Percentiles rank a stretch among this genome's conserved stretches.
Conservation (phyloP, 2,888 invertebrate genomes). For the Dynastes tityus region DNA sequence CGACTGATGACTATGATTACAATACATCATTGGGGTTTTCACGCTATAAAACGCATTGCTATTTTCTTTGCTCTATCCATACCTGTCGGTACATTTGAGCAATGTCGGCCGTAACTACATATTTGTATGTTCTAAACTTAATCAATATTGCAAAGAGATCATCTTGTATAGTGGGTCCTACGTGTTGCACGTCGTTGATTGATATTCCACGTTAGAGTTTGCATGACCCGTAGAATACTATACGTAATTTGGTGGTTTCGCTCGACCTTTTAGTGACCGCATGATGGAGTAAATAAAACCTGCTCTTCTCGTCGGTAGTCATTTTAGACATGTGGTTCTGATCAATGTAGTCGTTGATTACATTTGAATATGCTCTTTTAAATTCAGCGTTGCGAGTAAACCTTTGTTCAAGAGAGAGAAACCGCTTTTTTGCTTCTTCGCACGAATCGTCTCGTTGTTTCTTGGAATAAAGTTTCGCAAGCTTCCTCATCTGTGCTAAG, state of each 20-base stretch:
- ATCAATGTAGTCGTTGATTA: not conserved
- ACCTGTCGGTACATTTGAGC: conserved; percentile 34
- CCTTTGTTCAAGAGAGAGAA: conserved; percentile 8
- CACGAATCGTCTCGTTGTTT: conserved; percentile 7
- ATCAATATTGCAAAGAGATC: conserved; percentile 45
- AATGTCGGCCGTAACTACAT: conserved; percentile 30
- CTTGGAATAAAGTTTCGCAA: not conserved
- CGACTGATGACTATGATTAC: conserved; percentile 24
- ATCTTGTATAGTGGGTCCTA: conserved; percentile 58
- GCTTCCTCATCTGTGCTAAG: not conserved
- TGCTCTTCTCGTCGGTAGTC: not conserved
- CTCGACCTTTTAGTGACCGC: conserved; percentile 57
- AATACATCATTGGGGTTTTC: too few relatives aligned
- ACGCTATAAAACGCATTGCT: too few relatives aligned
- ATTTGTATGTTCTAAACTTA: conserved; percentile 41
- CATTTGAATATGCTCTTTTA: not conserved
- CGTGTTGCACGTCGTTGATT: conserved; percentile 58
- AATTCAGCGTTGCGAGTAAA: not conserved
- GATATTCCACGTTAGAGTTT: conserved; percentile 54
- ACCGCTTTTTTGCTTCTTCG: not conserved
- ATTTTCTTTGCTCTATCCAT: conserved; percentile 14
- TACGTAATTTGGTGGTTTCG: conserved; percentile 56
- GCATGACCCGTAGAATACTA: conserved; percentile 61
- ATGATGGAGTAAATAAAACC: conserved; percentile 58
- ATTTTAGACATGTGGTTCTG: not conserved